phyloP scores from a whole-genome alignment of 1,140 invertebrate genomes.

The Trichogramma pretiosum region DNA sequence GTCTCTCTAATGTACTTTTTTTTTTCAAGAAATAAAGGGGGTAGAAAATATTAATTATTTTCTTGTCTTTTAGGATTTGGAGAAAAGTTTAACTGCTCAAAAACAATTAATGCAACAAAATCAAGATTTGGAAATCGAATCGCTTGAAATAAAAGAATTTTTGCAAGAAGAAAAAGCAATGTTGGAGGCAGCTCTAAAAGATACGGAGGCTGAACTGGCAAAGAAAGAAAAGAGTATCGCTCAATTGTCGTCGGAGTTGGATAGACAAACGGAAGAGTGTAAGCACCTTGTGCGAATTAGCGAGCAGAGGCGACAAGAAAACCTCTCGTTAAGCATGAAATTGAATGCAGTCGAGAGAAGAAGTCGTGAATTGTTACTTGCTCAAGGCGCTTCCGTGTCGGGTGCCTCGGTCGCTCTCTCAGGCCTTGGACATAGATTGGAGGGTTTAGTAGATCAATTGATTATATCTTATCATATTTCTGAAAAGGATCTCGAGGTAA shows the following conservation, averaged over 20 bases:
- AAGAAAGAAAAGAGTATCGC: conserved; percentile 44
- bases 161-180: conserved; percentile 67
- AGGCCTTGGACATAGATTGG: conserved; percentile 58
- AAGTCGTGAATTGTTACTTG: conserved; percentile 54
- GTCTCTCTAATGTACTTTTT: neutral
- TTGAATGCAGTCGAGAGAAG: conserved; percentile 54
- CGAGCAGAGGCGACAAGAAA: conserved; percentile 67
- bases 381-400: conserved; percentile 61
- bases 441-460: conserved; percentile 61
- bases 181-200: conserved; percentile 62
- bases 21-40: neutral
- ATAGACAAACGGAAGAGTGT: conserved; percentile 64
- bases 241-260: conserved; percentile 51
- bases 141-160: conserved; percentile 66
- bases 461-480: conserved; percentile 65
- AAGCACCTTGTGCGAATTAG: conserved; percentile 67
- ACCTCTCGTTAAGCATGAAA: conserved; percentile 56
- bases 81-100: conserved; percentile 57
- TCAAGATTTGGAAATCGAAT: conserved; percentile 60
- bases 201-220: conserved; percentile 56
- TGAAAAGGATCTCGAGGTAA: conserved; percentile 64
- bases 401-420: conserved; percentile 63
- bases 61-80: conserved; percentile 49
- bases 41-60: conserved; percentile 6
- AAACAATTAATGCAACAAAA: conserved; percentile 60